Percentiles rank a stretch among this genome's conserved stretches.
phyloP scores from a whole-genome alignment of 2,888 invertebrate species.

The Argynnis bischoffii region DNA sequence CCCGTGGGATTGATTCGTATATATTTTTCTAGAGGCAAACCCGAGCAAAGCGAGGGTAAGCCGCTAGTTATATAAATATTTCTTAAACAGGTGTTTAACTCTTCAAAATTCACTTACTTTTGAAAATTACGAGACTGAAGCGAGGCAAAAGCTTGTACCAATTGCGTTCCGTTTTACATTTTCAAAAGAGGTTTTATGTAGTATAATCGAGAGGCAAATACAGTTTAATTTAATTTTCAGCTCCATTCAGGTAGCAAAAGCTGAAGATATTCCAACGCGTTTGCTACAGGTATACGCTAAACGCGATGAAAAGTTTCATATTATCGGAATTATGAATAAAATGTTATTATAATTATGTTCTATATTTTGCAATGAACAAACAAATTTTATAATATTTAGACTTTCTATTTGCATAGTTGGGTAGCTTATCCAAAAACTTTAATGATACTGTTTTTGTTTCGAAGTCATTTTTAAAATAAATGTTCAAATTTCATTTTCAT shows the following conservation, averaged over 20 bases:
- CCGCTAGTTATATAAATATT: too few species aligned
- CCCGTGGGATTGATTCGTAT: too few species aligned
- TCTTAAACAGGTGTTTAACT: background rate
- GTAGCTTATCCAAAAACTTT: background rate
- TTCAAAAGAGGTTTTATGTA: slow-evolving; percentile 36
- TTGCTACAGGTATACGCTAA: slow-evolving; percentile 23
- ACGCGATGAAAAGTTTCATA: slow-evolving; percentile 16
- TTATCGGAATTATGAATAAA: slow-evolving; percentile 13
- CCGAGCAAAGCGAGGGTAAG: too few species aligned
- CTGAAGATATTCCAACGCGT: slow-evolving; percentile 20
- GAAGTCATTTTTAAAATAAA: too few species aligned
- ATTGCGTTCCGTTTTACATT: slow-evolving; percentile 37
- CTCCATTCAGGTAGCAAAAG: slow-evolving; percentile 28
- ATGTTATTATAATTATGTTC: slow-evolving; percentile 14
- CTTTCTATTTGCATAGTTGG: background rate
- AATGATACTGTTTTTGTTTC: too few species aligned
- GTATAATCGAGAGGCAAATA: slow-evolving; percentile 38
- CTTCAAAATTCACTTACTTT: background rate
- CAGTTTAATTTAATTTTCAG: slow-evolving; percentile 37
- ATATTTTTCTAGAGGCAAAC: too few species aligned
- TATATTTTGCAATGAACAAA: background rate
- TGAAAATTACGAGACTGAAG: background rate
- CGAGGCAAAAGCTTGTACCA: slow-evolving; percentile 25
- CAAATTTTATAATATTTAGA: background rate
- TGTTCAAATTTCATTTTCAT: too few species aligned